Percentiles rank a stretch among this genome's conserved stretches.
Conservation (phyloP, 2,888 invertebrate genomes). For the Thyatira batis region DNA sequence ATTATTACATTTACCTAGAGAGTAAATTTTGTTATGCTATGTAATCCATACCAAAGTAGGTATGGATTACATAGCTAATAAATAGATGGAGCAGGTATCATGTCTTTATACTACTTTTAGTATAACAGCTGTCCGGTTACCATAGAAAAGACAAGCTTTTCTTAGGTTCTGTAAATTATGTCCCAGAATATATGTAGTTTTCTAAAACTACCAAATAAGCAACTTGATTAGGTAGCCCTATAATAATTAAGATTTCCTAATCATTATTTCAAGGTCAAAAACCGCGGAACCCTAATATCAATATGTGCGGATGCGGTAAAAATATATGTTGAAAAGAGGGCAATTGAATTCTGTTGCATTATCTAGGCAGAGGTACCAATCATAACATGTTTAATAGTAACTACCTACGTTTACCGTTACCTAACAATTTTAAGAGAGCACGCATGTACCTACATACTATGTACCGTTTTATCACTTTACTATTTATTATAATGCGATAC, state of each 20-base stretch:
- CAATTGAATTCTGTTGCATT: constrained; percentile 2
- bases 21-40: too few species aligned
- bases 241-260: too few species aligned
- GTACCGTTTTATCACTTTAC: not conserved
- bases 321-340: not conserved
- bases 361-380: not conserved
- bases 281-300: not conserved
- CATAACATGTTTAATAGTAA: not conserved
- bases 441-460: not conserved
- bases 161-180: too few species aligned
- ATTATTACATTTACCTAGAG: too few species aligned
- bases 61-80: too few species aligned
- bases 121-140: not conserved
- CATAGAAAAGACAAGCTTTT: not conserved
- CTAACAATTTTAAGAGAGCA: not conserved
- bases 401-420: not conserved
- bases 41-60: too few species aligned
- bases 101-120: too few species aligned
- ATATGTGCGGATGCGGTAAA: not conserved
- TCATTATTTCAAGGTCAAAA: not conserved
- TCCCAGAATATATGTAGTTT: too few species aligned
- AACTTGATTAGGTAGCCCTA: too few species aligned
- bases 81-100: too few species aligned
- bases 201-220: too few species aligned
- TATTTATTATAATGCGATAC: not conserved